phyloP scores from a whole-genome alignment of 2,113 vertebrate species.

The Gymnobelideus leadbeateri region DNA sequence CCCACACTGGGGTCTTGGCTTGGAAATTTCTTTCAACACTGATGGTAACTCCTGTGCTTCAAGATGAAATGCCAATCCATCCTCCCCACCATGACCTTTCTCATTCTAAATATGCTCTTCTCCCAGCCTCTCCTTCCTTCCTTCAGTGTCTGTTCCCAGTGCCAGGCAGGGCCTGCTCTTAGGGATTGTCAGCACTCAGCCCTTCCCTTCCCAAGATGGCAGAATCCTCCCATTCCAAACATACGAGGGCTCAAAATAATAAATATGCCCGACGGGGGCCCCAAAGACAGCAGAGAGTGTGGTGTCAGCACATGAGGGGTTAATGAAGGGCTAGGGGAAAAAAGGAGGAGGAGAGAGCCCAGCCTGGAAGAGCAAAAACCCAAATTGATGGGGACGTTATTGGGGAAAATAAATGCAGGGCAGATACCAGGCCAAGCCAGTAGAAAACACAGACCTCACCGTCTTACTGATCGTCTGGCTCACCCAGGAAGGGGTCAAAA shows the following conservation, averaged over 20 bases:
- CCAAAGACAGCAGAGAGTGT: not conserved
- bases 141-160: too few relatives aligned
- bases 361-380: not conserved
- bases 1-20: not conserved
- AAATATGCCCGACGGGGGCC: too few relatives aligned
- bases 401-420: not conserved
- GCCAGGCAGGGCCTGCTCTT: too few relatives aligned
- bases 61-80: not conserved
- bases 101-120: not conserved
- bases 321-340: not conserved
- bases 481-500: not conserved
- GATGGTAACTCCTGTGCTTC: too few relatives aligned
- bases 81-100: not conserved
- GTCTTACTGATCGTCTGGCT: not conserved
- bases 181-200: not conserved
- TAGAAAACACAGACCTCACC: not conserved
- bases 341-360: not conserved
- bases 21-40: not conserved
- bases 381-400: not conserved
- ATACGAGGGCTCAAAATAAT: not conserved
- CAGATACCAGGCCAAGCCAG: not conserved
- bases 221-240: not conserved
- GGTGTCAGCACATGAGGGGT: not conserved
- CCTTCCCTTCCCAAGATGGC: not conserved
- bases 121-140: not conserved